A percentile compares a stretch with the other conserved stretches of the same genome.
Conservation (phyloP, 2,113 vertebrate genomes). For the Colinus virginianus region DNA sequence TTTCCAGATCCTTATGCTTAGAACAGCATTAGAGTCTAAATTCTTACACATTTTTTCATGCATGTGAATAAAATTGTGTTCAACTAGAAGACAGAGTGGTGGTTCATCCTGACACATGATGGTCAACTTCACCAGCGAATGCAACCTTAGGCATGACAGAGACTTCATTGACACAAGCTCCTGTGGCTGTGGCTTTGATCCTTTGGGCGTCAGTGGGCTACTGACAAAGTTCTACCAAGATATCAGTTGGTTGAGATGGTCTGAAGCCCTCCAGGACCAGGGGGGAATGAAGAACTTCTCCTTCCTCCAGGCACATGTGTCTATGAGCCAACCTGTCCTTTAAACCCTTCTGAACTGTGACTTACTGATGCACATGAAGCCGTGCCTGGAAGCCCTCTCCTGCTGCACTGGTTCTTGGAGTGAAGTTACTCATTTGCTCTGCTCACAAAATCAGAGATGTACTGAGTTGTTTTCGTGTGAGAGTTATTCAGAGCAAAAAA, state of each 20-base stretch:
- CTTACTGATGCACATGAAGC: neutral
- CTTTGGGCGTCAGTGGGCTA: neutral
- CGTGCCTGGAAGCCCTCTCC: neutral
- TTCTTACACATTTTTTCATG: neutral
- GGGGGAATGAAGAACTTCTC: neutral
- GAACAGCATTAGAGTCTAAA: neutral
- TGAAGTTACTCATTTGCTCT: neutral
- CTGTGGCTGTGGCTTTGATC: neutral
- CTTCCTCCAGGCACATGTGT: neutral
- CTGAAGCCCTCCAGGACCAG: neutral
- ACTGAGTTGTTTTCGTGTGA: neutral
- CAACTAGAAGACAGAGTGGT: neutral
- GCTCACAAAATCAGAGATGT: neutral
- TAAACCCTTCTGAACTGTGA: neutral
- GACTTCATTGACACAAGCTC: neutral
- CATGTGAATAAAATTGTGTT: neutral
- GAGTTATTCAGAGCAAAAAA: neutral
- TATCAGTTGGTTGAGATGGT: neutral
- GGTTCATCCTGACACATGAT: neutral
- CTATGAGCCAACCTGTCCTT: neutral
- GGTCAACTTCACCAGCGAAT: neutral
- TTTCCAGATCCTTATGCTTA: neutral
- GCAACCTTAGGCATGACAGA: neutral
- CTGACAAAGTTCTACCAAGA: neutral
- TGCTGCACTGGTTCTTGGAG: neutral